These are phyloP conservation scores for Steatornis caripensis DNA, from an alignment of 2,113 vertebrate genomes.

Conservation along the genomic window DNA sequence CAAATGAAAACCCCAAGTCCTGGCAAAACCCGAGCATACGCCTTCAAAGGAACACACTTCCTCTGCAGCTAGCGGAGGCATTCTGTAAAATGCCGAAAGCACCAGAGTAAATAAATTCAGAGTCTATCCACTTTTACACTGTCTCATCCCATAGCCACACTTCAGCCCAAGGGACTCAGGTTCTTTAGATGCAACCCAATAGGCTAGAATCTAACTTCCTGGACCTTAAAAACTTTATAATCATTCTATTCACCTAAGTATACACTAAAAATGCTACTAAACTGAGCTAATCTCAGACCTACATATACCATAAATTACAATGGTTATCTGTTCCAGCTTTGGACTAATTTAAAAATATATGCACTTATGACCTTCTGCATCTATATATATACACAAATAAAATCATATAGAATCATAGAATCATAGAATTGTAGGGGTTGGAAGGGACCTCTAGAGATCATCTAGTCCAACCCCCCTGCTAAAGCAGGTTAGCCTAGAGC, in stretches of 20 bases:
- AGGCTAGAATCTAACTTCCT: neutral
- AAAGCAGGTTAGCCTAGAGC: no score
- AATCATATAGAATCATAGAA: no score
- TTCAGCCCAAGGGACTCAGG: neutral
- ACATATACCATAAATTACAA: neutral
- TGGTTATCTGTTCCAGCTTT: neutral
- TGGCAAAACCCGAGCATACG: neutral
- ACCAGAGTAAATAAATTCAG: neutral
- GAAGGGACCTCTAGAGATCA: no score
- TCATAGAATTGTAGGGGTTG: no score
- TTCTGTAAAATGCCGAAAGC: neutral
- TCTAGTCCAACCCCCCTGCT: no score
- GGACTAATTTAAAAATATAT: neutral
- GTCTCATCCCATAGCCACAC: neutral
- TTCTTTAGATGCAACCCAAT: neutral
- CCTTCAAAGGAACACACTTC: neutral
- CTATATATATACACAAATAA: neutral
- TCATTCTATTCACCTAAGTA: neutral
- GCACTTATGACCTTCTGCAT: neutral
- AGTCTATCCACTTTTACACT: neutral
- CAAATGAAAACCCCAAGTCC: neutral
- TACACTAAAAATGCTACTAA: neutral
- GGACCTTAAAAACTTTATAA: neutral
- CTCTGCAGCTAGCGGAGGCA: neutral
- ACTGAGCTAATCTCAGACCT: neutral